Conservation (phyloP, 2,797 vertebrate species). For the Melanotaenia trifasciata region DNA sequence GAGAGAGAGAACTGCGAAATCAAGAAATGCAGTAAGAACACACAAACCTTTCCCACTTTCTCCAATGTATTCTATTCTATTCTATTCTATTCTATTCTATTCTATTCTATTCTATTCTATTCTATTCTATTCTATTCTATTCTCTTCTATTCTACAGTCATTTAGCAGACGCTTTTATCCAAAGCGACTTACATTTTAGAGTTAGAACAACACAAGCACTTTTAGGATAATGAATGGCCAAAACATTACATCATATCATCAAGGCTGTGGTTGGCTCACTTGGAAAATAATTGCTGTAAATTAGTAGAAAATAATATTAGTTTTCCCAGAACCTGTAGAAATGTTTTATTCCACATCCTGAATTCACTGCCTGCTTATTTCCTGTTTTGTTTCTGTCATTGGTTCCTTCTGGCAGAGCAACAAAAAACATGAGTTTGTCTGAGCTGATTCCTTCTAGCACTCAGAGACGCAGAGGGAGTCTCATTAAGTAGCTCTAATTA, state of each 20-base stretch:
- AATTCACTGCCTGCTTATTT: slow-evolving; percentile 9
- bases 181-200: too few species aligned
- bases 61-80: background rate
- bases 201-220: too few species aligned
- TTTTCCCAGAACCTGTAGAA: too few species aligned
- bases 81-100: too few species aligned
- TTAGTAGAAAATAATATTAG: background rate
- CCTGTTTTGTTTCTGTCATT: slow-evolving; percentile 17
- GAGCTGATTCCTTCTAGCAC: slow-evolving; percentile 25
- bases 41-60: background rate
- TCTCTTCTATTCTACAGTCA: too few species aligned
- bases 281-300: background rate
- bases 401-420: slow-evolving; percentile 15
- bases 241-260: background rate
- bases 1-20: slow-evolving; percentile 91
- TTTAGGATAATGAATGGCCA: too few species aligned
- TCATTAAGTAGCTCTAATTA: slow-evolving; percentile 64
- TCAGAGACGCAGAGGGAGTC: slow-evolving; percentile 25
- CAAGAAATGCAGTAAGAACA: slow-evolving; percentile 89
- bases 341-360: background rate
- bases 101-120: too few species aligned
- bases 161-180: too few species aligned
- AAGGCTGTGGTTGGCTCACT: background rate
- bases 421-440: slow-evolving; percentile 13
- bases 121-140: too few species aligned